phyloP scores from a whole-genome alignment of 2,888 invertebrate species.

The Cinara cedri region DNA sequence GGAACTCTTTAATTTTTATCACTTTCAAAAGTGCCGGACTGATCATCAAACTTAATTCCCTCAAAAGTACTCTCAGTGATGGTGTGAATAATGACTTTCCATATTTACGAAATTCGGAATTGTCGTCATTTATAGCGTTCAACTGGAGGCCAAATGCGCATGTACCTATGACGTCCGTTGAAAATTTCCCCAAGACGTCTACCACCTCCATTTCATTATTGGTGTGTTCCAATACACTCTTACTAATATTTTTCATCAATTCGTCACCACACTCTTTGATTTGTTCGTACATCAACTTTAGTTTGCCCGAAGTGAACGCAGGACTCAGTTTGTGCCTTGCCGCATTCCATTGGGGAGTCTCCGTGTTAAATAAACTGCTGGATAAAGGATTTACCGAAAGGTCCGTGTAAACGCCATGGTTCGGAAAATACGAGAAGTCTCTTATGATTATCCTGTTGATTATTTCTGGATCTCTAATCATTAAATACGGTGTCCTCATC shows the following conservation, averaged over 20 bases:
- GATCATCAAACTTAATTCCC: neutral
- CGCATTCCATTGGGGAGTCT: conserved; percentile 66
- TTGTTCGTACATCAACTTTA: conserved; percentile 66
- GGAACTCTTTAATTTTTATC: conserved; percentile 8
- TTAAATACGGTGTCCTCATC: conserved; percentile 64
- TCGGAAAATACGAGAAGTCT: conserved; percentile 65
- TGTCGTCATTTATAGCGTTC: conserved; percentile 63
- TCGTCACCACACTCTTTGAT: conserved; percentile 61
- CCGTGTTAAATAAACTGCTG: conserved; percentile 63
- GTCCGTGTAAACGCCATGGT: conserved; percentile 63
- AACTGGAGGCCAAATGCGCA: conserved; percentile 65
- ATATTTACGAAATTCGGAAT: conserved; percentile 63
- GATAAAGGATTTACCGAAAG: conserved; percentile 62
- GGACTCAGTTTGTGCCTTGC: conserved; percentile 66
- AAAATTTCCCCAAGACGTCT: conserved; percentile 64
- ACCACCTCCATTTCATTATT: conserved; percentile 62
- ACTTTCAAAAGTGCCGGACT: conserved; percentile 11
- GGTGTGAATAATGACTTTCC: conserved; percentile 59
- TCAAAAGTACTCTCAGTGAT: neutral
- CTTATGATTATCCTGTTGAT: conserved; percentile 65
- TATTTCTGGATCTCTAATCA: conserved; percentile 64
- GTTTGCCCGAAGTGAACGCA: conserved; percentile 67
- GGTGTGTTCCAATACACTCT: conserved; percentile 7
- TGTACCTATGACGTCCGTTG: conserved; percentile 65
- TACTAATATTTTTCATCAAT: conserved; percentile 57